A percentile compares a stretch with the other conserved stretches of the same genome.
Evolutionary conservation across 2,888 invertebrate species (phyloP).

Genomic region (Clostera curtula): DNA sequence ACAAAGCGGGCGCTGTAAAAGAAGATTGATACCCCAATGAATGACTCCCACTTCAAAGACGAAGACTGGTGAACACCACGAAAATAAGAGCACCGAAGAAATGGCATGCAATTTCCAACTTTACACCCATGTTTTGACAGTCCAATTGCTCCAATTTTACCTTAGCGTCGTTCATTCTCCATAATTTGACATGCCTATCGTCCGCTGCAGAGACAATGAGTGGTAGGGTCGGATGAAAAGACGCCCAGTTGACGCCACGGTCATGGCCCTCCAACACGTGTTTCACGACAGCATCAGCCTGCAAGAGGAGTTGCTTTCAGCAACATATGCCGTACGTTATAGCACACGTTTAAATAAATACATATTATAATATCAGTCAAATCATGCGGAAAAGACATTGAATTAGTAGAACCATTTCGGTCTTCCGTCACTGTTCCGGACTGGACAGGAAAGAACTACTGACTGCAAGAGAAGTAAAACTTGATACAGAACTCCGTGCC

Average conservation of each 20-base stretch:
- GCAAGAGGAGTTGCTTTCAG: conserved; percentile 27
- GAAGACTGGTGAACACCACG: no score
- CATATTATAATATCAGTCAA: conserved; percentile 7
- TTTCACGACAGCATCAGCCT: conserved; percentile 94
- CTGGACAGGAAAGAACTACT: no score
- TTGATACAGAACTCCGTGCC: no score
- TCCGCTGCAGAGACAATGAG: conserved; percentile 99
- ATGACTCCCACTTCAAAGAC: no score
- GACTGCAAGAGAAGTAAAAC: no score
- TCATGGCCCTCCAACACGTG: conserved; percentile 95
- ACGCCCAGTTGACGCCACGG: conserved; percentile 98
- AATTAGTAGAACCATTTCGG: no score
- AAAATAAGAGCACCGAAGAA: no score
- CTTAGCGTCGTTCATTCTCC: conserved; percentile 99
- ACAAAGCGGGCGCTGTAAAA: no score
- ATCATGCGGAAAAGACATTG: no score
- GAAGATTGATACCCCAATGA: no score
- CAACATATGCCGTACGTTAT: conserved; percentile 26
- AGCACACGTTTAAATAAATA: conserved; percentile 23
- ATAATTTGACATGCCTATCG: conserved; percentile 96
- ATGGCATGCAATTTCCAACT: background rate
- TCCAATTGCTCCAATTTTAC: conserved; percentile 34
- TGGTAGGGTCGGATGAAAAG: conserved; percentile 96
- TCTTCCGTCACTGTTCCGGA: no score
- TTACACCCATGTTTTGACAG: background rate